Conservation (phyloP, 2,113 vertebrate species). For the Gasterosteus nipponicus region DNA sequence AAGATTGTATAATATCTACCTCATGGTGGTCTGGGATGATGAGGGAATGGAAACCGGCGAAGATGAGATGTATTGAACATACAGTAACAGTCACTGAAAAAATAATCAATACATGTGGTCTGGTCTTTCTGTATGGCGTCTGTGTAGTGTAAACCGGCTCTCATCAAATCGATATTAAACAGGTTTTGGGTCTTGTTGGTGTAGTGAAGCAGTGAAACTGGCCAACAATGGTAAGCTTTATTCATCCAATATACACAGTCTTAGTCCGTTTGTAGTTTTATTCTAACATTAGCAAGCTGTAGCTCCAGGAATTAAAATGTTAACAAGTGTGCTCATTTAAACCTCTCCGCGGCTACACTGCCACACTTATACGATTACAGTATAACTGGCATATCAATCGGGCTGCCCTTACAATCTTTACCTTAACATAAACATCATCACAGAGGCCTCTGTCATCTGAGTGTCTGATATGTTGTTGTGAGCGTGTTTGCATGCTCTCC, state of each 20-base stretch:
- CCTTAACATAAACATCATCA: conserved; percentile 44
- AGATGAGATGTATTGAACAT: conserved; percentile 40
- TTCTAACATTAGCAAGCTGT: conserved; percentile 28
- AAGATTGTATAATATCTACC: conserved; percentile 64
- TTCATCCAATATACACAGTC: conserved; percentile 37
- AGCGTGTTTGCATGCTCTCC: conserved; percentile 41
- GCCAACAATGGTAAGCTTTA: conserved; percentile 29
- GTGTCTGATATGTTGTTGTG: conserved; percentile 57
- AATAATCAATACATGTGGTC: conserved; percentile 51
- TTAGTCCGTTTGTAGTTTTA: conserved; percentile 22
- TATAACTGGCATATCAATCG: conserved; percentile 54
- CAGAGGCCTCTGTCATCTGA: conserved; percentile 58
- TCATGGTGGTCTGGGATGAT: conserved; percentile 60
- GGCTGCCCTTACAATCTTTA: conserved; percentile 55
- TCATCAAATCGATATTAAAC: conserved; percentile 58
- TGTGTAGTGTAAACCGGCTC: conserved; percentile 57
- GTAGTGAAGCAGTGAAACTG: conserved; percentile 22
- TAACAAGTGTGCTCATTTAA: conserved; percentile 39
- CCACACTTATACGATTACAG: conserved; percentile 45
- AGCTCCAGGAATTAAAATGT: conserved; percentile 22
- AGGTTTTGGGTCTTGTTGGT: conserved; percentile 49
- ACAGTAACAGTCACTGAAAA: conserved; percentile 48
- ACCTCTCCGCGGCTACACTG: conserved; percentile 37
- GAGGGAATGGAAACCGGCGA: conserved; percentile 63
- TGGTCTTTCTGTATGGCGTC: conserved; percentile 38